Percentiles rank a stretch among this genome's conserved stretches.
Conservation (phyloP, 2,113 vertebrate species). For the Coptodon bakossiorum region DNA sequence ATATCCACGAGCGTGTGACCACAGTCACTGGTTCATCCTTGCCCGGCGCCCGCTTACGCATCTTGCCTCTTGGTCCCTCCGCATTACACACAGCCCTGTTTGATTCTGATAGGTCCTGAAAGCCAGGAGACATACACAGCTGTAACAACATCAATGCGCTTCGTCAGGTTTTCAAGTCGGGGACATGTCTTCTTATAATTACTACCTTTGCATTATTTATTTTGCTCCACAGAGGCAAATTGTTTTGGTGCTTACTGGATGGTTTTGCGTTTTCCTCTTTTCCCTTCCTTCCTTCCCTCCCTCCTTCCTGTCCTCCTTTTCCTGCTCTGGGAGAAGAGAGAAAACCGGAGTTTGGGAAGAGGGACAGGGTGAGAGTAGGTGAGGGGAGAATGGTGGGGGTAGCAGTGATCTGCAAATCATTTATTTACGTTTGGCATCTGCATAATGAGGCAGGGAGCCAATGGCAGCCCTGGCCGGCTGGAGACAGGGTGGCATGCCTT, state of each 20-base stretch:
- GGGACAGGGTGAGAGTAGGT: not conserved
- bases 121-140: slow-evolving; percentile 62
- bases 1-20: slow-evolving; percentile 60
- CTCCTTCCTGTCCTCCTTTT: slow-evolving; percentile 39
- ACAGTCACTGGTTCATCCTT: slow-evolving; percentile 43
- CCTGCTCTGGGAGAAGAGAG: not conserved
- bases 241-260: slow-evolving; percentile 14
- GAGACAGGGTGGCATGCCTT: slow-evolving; percentile 95
- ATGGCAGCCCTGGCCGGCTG: slow-evolving; percentile 77
- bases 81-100: slow-evolving; percentile 35
- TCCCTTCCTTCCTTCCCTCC: not conserved
- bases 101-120: slow-evolving; percentile 72
- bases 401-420: slow-evolving; percentile 68
- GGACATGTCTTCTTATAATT: slow-evolving; percentile 65
- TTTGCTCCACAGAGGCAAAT: slow-evolving; percentile 39
- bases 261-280: slow-evolving; percentile 1
- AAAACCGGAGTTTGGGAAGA: slow-evolving; percentile 31
- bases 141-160: slow-evolving; percentile 71
- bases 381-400: slow-evolving; percentile 26
- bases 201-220: slow-evolving; percentile 56
- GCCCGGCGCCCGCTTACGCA: slow-evolving; percentile 26
- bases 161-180: slow-evolving; percentile 70
- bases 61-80: slow-evolving; percentile 44
- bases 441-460: slow-evolving; percentile 87
- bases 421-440: slow-evolving; percentile 89